Evolutionary conservation across 2,113 vertebrate species (phyloP), one percentile per base, ranked within the genome.

Genomic region (Isurus oxyrinchus): DNA sequence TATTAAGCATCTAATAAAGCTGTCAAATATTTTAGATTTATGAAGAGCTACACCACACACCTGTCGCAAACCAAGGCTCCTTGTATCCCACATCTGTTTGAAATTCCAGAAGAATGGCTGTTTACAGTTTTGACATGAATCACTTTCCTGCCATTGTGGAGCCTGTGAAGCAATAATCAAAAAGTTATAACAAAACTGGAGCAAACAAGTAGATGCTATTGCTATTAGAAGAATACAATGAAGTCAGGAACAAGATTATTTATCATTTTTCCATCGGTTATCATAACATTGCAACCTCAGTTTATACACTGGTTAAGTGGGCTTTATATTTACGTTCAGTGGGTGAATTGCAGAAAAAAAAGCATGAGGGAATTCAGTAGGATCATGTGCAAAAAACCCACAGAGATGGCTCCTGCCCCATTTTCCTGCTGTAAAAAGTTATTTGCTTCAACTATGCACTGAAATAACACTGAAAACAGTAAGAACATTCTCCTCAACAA

Each of bases 101-200:
- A 99, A 98, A 96, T 99, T 99, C 99, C 99, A 99, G 98, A 99
- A 99, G 97, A 99, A 99, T 10, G 99, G 99, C 96, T 99, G 99
- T 96, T 99, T 98, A 97, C 99, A 99, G 96, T 99, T 99, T 97
- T 99, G 99, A 98, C 99, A 99, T 0, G 99, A 99, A 96, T 99
- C 99, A 16, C 99, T 99, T 97, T 99, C 99, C 84, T 99, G 96
- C 99, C 99, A 99, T 96, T 99, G 99, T 61, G 99, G 99, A 96
- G 99, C 99, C 99, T 99, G 97, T 8, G 96, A 96, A 72, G 44
- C 23, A 95, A 95, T 44, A 95, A 55, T 53, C 49, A 95, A 49
- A 49, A 91, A n/a, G 55, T 95, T 94, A 44, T 7, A 55, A 57
- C 25, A n/a, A 84, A 95, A 57, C 25, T 53, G 35, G 21, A 96